These are phyloP conservation scores for Scelioninae gen. 1 DNA, from an alignment of 2,888 invertebrate species.

Conservation along the genomic window DNA sequence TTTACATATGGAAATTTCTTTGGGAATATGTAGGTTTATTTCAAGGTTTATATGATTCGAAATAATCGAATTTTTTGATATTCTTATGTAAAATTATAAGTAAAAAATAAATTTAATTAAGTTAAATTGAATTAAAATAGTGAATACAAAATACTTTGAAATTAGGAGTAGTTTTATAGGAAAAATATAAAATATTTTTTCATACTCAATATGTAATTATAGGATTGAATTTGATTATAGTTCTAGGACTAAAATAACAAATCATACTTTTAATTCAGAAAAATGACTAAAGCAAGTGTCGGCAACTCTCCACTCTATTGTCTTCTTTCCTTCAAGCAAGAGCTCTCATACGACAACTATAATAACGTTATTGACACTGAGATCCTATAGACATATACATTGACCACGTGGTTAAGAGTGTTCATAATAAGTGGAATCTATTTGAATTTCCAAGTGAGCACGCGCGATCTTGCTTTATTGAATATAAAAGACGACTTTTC, in stretches of 20 bases:
- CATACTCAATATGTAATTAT: too few relatives aligned
- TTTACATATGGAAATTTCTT: too few relatives aligned
- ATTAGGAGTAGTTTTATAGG: too few relatives aligned
- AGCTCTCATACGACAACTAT: slow-evolving; percentile 64
- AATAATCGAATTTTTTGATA: too few relatives aligned
- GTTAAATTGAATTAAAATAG: too few relatives aligned
- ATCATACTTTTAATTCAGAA: slow-evolving; percentile 50
- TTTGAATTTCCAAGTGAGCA: slow-evolving; percentile 61
- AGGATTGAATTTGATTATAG: too few relatives aligned
- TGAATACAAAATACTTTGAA: too few relatives aligned
- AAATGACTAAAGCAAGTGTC: slow-evolving; percentile 62
- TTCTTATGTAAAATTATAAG: too few relatives aligned
- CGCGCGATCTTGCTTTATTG: slow-evolving; percentile 43
- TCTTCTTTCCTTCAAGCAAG: slow-evolving; percentile 60
- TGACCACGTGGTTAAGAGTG: slow-evolving; percentile 70
- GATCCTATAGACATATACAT: slow-evolving; percentile 65
- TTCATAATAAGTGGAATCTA: slow-evolving; percentile 78
- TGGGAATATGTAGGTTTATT: too few relatives aligned
- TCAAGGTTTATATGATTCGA: too few relatives aligned
- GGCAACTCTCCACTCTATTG: slow-evolving; percentile 61
- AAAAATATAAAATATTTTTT: too few relatives aligned
- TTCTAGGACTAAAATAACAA: not conserved
- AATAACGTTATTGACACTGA: slow-evolving; percentile 70
- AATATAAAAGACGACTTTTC: slow-evolving; percentile 30
- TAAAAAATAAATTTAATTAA: too few relatives aligned